Percentiles rank a stretch among this genome's conserved stretches.
Evolutionary conservation across 1,140 invertebrate species (phyloP).

Genomic region (Gryon sp.): DNA sequence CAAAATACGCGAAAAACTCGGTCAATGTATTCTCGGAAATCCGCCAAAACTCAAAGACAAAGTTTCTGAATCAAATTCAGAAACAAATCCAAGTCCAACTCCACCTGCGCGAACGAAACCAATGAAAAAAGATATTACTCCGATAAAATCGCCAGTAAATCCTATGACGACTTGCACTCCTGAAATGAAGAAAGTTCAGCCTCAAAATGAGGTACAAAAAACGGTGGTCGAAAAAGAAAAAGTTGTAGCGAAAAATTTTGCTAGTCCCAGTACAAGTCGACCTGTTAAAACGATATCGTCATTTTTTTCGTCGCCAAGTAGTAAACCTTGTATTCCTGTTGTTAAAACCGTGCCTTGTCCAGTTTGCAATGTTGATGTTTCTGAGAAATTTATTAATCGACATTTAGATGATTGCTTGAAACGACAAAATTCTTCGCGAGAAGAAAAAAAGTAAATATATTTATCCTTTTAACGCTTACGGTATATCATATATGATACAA

Average conservation of each 20-base stretch:
- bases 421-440: constrained; percentile 49
- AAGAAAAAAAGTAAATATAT: constrained; percentile 23
- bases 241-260: not conserved
- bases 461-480: too few species aligned
- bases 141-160: too few species aligned
- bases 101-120: too few species aligned
- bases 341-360: constrained; percentile 78
- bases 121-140: too few species aligned
- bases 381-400: constrained; percentile 77
- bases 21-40: constrained; percentile 51
- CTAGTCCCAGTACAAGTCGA: constrained; percentile 70
- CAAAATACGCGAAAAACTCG: constrained; percentile 72
- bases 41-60: not conserved
- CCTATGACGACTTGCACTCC: too few species aligned
- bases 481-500: too few species aligned
- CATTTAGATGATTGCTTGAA: constrained; percentile 81
- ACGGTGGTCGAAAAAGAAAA: constrained; percentile 6
- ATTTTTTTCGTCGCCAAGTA: constrained; percentile 72
- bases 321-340: constrained; percentile 35
- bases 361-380: constrained; percentile 79
- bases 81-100: too few species aligned
- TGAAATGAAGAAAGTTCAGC: too few species aligned
- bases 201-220: too few species aligned
- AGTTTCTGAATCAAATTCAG: too few species aligned
- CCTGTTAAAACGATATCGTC: constrained; percentile 39